Base-by-base conservation (phyloP, 2,113 vertebrate species). In the Camelus dromedarius region DNA sequence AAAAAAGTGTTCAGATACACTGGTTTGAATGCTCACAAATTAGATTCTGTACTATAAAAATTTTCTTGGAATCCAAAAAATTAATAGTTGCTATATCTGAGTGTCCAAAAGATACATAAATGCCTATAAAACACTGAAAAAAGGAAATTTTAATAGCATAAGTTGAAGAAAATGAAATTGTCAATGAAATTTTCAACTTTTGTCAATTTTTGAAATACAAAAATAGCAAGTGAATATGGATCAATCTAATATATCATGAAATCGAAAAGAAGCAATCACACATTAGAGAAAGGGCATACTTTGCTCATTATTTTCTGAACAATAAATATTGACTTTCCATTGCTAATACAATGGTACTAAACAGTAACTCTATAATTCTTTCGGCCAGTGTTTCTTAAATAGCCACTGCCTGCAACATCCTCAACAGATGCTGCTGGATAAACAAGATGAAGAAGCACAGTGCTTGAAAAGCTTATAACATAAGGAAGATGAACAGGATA, bases 41-140 rank as follows among this genome's bases (percentile, higher is more conserved):
- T 76, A 91, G 19, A 91, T 91, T 50, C 24, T 56, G 35, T 90
- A 69, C 26, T 52, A 52, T 69, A 95, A 90, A 89, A 69, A 52
- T 1, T 9, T 77, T 8, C 52, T 70, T 60, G 19, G 93, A 22
- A 32, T 69, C 38, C 77, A 32, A 77, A 91, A 91, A n/a, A 60
- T 42, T 84, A 84, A 77, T 26, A 48, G 5, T 50, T 42, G 10
- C 5, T 66, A 66, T 66, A 66, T 50, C 48, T 50, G 14, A 95
- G 52, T 70, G 42, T 69, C 52, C 46, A n/a, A 70, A 76, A 77
- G 19, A 15, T 69, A 52, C 5, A 58, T 14, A 77, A 60, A 28
- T 85, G 42, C 15, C 42, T 79, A 67, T 84, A 38, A 85, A 75
- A 94, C 38, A 89, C 1, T 82, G 32, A 46, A 77, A 76, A 72